phyloP scores from a whole-genome alignment of 2,888 invertebrate species.

The Zygaena filipendulae region DNA sequence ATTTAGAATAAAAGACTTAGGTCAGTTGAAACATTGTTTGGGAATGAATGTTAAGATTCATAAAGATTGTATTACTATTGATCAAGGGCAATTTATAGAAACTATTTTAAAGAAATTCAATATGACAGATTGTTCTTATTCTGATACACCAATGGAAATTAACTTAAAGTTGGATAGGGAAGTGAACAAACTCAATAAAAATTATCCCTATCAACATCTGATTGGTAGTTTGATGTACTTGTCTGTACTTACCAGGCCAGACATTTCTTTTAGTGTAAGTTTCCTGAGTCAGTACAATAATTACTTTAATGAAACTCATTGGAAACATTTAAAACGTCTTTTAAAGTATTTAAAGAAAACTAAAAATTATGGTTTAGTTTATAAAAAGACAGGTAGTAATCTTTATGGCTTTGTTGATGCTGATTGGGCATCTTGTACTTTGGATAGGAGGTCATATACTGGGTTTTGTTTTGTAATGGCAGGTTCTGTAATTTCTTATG shows the following conservation, averaged over 20 bases:
- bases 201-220: constrained; percentile 7
- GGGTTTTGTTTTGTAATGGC: constrained; percentile 21
- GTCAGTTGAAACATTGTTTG: constrained; percentile 9
- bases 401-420: constrained; percentile 10
- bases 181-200: background rate
- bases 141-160: constrained; percentile 8
- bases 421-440: constrained; percentile 10
- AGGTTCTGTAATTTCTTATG: constrained; percentile 21
- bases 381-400: background rate
- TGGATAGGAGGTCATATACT: constrained; percentile 32
- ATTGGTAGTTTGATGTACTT: constrained; percentile 11
- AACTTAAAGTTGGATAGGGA: constrained; percentile 7
- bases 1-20: constrained; percentile 11
- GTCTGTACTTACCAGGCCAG: constrained; percentile 6
- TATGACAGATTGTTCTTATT: constrained; percentile 5
- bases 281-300: constrained; percentile 16
- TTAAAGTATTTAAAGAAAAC: constrained; percentile 10
- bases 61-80: background rate
- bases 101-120: constrained; percentile 7
- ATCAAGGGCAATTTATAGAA: constrained; percentile 5
- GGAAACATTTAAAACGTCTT: constrained; percentile 14
- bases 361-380: constrained; percentile 7
- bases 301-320: constrained; percentile 12
- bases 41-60: constrained; percentile 7
- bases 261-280: constrained; percentile 7